Evolutionary conservation across 2,113 vertebrate genomes (phyloP).

Genomic region (Rhinogobius similis): DNA sequence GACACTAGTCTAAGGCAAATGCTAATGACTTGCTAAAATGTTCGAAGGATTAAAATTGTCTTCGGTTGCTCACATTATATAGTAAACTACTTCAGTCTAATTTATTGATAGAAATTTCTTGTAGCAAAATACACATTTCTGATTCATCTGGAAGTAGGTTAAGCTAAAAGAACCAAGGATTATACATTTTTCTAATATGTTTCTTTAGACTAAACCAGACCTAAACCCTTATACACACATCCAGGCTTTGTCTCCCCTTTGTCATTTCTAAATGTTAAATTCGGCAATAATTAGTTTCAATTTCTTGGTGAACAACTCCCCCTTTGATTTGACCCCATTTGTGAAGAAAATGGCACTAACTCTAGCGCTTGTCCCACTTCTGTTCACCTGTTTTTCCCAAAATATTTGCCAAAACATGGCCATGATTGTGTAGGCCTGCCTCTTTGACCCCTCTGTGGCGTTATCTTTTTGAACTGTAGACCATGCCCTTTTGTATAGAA

Average conservation of each 20-base stretch:
- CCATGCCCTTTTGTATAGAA: not conserved
- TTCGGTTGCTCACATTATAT: not conserved
- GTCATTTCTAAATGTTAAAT: not conserved
- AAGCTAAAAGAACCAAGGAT: not conserved
- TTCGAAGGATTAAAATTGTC: not conserved
- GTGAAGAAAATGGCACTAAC: slow-evolving; percentile 29
- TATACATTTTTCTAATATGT: too few relatives aligned
- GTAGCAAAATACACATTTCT: too few relatives aligned
- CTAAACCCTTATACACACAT: too few relatives aligned
- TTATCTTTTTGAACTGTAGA: not conserved
- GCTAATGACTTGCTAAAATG: not conserved
- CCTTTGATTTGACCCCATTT: slow-evolving; percentile 11
- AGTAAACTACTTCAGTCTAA: too few relatives aligned
- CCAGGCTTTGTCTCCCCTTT: not conserved
- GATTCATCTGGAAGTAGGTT: too few relatives aligned
- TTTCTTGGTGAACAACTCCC: slow-evolving; percentile 5
- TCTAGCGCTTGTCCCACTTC: slow-evolving; percentile 25
- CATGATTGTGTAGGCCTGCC: not conserved
- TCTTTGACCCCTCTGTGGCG: not conserved
- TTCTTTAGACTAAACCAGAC: not conserved
- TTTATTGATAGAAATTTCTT: too few relatives aligned
- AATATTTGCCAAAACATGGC: not conserved
- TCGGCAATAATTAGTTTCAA: not conserved
- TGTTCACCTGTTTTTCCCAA: slow-evolving; percentile 18
- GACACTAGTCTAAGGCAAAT: not conserved